Conservation (phyloP, 2,888 invertebrate genomes). For the Watsonalla cultraria region DNA sequence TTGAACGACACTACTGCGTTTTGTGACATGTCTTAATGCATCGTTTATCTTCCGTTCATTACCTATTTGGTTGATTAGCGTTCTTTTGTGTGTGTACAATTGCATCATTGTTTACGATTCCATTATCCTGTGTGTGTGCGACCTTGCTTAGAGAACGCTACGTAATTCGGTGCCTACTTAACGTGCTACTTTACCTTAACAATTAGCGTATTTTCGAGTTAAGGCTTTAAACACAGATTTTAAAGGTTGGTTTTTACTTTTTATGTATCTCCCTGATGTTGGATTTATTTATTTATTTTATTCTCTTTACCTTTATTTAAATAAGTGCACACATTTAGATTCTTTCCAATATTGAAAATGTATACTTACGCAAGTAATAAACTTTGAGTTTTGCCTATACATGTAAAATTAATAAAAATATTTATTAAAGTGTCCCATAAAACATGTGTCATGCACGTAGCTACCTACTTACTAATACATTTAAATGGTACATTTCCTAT, state of each 20-base stretch:
- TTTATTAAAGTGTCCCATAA: too few relatives aligned
- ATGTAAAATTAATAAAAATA: too few relatives aligned
- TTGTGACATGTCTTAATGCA: neutral
- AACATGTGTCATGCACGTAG: too few relatives aligned
- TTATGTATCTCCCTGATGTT: too few relatives aligned
- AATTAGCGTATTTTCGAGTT: neutral
- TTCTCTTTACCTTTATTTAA: too few relatives aligned
- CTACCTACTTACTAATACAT: too few relatives aligned
- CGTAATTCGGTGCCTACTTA: neutral
- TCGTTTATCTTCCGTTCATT: neutral
- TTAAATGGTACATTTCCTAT: slow-evolving; percentile 23
- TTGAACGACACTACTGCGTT: neutral
- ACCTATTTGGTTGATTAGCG: neutral
- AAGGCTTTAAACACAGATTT: neutral
- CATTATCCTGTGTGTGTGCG: neutral
- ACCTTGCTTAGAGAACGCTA: neutral
- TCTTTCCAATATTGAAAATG: too few relatives aligned
- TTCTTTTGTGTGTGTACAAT: neutral
- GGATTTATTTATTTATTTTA: too few relatives aligned
- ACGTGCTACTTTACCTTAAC: neutral
- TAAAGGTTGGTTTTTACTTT: neutral
- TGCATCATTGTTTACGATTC: neutral
- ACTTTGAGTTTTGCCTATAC: too few relatives aligned
- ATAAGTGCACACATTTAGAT: too few relatives aligned
- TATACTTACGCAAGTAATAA: too few relatives aligned